Evolutionary conservation across 2,113 vertebrate species (phyloP).

Genomic region (Mesitornis unicolor): DNA sequence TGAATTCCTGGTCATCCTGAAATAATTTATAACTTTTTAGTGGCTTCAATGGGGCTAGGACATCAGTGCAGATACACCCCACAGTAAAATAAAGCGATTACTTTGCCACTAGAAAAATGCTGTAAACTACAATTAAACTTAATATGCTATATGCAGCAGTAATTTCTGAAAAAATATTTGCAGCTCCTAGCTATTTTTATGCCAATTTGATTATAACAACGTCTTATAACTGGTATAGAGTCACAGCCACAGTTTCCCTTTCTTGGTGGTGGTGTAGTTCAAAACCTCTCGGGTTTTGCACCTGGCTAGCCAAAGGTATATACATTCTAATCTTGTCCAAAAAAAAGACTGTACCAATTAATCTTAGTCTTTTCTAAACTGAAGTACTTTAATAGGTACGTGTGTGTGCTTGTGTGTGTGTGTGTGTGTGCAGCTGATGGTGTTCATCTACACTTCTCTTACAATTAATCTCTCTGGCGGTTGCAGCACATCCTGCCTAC

Average conservation of each 20-base stretch:
- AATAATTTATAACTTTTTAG: background rate
- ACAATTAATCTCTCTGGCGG: conserved; percentile 31
- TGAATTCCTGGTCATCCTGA: background rate
- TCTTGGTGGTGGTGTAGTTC: background rate
- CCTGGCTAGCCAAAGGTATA: background rate
- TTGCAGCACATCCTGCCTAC: conserved; percentile 11
- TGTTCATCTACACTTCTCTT: conserved; percentile 13
- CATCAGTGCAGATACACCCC: background rate
- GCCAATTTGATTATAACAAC: background rate
- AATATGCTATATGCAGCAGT: background rate
- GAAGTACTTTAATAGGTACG: background rate
- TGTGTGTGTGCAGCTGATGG: background rate
- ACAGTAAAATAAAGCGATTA: background rate
- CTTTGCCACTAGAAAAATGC: background rate
- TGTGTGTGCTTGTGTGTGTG: too few relatives aligned
- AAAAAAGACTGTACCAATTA: conserved; percentile 21
- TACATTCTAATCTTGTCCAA: background rate
- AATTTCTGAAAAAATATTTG: background rate
- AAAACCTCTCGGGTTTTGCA: background rate
- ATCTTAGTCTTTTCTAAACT: conserved; percentile 22
- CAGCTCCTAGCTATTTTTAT: background rate
- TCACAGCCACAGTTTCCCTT: background rate
- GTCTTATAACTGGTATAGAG: background rate
- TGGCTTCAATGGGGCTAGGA: background rate
- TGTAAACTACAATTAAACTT: background rate